Conservation (phyloP, 30 jellyfish, hydroid and myxozoan species). For the Rhopilema esculentum region DNA sequence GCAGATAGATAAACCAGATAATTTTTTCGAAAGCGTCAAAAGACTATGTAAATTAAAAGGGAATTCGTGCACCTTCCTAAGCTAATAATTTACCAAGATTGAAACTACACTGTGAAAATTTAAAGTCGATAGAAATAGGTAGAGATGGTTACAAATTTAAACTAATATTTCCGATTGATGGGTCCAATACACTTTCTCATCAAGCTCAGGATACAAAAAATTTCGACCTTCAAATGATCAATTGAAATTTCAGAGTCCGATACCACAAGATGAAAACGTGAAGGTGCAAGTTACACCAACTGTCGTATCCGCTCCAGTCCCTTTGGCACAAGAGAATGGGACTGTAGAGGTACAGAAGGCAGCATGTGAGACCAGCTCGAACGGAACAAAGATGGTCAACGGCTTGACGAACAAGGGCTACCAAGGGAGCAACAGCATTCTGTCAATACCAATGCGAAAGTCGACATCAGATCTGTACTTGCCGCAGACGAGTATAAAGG, state of each 20-base stretch:
- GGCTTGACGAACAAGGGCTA: slow-evolving; percentile 38
- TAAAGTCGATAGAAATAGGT: too few species aligned
- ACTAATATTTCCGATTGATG: too few species aligned
- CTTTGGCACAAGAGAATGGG: not conserved
- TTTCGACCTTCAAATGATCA: not conserved
- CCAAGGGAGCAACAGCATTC: slow-evolving; percentile 26
- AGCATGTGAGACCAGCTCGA: not conserved
- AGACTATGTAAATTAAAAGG: too few species aligned
- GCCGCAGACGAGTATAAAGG: slow-evolving; percentile 10
- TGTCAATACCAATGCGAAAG: slow-evolving; percentile 31
- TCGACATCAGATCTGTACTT: slow-evolving; percentile 22
- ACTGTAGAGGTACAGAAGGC: not conserved
- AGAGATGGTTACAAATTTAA: too few species aligned
- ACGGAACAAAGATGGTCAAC: not conserved
- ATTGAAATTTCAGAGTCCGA: slow-evolving; percentile 19
- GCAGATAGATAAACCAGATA: too few species aligned
- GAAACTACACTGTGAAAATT: too few species aligned
- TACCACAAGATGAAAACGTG: not conserved
- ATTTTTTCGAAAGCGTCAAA: too few species aligned
- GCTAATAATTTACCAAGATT: too few species aligned
- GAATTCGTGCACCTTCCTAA: too few species aligned
- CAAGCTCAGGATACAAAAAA: too few species aligned
- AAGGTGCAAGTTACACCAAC: not conserved
- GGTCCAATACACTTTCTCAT: too few species aligned
- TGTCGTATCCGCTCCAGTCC: not conserved